These are phyloP conservation scores for Cephus cinctus DNA, from an alignment of 1,140 invertebrate species.

Conservation along the genomic window DNA sequence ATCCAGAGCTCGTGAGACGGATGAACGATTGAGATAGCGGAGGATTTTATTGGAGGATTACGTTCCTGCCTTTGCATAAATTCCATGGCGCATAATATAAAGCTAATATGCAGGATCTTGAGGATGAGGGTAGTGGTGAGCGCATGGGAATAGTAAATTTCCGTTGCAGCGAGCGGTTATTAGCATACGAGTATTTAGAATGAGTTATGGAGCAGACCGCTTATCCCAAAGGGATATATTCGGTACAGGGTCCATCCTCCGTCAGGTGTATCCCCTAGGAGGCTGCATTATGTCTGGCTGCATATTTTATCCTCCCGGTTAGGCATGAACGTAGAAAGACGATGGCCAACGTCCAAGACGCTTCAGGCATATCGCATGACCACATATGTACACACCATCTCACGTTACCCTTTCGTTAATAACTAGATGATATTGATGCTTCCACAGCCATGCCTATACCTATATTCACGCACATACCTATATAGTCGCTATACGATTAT, in stretches of 20 bases:
- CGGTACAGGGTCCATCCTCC: constrained; percentile 17
- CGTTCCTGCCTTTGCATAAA: constrained; percentile 29
- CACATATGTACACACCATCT: no score
- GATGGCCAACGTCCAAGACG: no score
- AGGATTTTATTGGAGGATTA: constrained; percentile 27
- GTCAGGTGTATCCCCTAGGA: constrained; percentile 42
- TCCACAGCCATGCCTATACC: no score
- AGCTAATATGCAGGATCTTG: constrained; percentile 31
- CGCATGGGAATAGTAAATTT: constrained; percentile 44
- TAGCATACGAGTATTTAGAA: constrained; percentile 50
- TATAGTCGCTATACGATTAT: no score
- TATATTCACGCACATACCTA: no score
- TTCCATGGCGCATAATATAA: constrained; percentile 35
- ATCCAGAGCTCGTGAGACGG: constrained; percentile 10
- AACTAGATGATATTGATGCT: no score
- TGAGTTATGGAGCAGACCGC: constrained; percentile 41
- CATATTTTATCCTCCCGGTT: constrained; percentile 29
- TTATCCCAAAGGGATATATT: constrained; percentile 36
- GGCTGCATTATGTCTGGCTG: constrained; percentile 26
- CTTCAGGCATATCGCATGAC: no score
- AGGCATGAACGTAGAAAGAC: no score
- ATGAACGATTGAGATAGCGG: constrained; percentile 32
- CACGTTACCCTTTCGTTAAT: no score
- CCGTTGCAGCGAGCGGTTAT: constrained; percentile 36
- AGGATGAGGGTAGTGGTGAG: constrained; percentile 6